Conservation (phyloP, 2,113 vertebrate genomes). For the Promerops cafer region DNA sequence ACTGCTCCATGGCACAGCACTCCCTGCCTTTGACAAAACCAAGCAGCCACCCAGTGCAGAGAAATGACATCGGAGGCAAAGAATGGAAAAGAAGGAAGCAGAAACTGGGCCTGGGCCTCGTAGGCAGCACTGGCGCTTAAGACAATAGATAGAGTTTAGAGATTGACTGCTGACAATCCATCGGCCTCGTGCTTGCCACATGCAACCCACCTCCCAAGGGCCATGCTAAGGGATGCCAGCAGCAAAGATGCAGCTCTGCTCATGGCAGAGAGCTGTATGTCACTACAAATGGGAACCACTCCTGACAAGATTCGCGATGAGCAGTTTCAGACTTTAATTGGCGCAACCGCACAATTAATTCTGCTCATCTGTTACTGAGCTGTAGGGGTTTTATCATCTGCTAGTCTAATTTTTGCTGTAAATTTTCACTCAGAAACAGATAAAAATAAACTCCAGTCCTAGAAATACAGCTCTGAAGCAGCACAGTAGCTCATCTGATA, state of each 20-base stretch:
- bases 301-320: background rate
- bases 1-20: background rate
- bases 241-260: background rate
- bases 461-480: background rate
- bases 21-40: background rate
- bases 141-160: background rate
- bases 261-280: background rate
- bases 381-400: slow-evolving; percentile 9
- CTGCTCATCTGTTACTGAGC: background rate
- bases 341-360: background rate
- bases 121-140: background rate
- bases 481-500: background rate
- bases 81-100: background rate
- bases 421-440: background rate
- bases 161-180: background rate
- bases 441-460: background rate
- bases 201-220: background rate
- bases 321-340: background rate
- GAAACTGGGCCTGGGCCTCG: background rate
- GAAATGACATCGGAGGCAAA: background rate
- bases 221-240: background rate
- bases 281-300: background rate
- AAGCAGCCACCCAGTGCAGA: background rate
- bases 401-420: background rate
- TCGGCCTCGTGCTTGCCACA: background rate